Evolutionary conservation across 2,888 invertebrate species (phyloP), one percentile per base, ranked within the genome.

Genomic region (Lampropteryx suffumata): DNA sequence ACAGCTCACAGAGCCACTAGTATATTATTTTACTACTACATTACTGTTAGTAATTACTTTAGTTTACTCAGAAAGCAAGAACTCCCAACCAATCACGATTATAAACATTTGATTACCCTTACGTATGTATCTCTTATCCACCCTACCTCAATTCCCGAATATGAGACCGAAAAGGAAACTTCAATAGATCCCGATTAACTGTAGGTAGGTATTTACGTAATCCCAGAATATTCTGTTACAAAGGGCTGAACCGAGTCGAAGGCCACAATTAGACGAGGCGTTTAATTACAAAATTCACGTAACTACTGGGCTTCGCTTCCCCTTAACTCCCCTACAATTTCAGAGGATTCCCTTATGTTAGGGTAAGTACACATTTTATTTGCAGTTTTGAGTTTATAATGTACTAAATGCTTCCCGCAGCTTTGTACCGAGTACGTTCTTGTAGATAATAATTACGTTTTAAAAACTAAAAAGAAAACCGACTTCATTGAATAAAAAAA

Each of bases 211-310:
- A 47, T 53, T 54, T 41, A 39, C 33, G 36, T 59, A 57, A 57
- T 55, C 45, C 53, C 55, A 43, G 60, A 55, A 62, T 71, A 68
- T 71, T 64, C 67, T 61, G 61, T 73, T 69, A 71, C 73, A 74
- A 68, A 69, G 71, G 74, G 76, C 69, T 75, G 72, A 77, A 77
- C 67, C 70, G 70, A 76, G 76, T 71, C 81, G 74, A 82, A 87
- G 86, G 84, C 81, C 79, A 79, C 82, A 82, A 85, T 88, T 84
- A 88, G 81, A 84, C 84, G 79, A 81, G 80, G 84, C 86, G 82
- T 86, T 89, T 88, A 89, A 89, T 89, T 88, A 88, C 88, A 73
- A 77, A 83, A 82, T 83, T 87, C 82, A 17, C 17, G 84, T 77
- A 79, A 79, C 80, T 76, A 72, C 77, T 75, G 76, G 89, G 89